Evolutionary conservation across 2,888 invertebrate species (phyloP), one percentile per base, ranked within the genome.

Genomic region (Meta bourneti): DNA sequence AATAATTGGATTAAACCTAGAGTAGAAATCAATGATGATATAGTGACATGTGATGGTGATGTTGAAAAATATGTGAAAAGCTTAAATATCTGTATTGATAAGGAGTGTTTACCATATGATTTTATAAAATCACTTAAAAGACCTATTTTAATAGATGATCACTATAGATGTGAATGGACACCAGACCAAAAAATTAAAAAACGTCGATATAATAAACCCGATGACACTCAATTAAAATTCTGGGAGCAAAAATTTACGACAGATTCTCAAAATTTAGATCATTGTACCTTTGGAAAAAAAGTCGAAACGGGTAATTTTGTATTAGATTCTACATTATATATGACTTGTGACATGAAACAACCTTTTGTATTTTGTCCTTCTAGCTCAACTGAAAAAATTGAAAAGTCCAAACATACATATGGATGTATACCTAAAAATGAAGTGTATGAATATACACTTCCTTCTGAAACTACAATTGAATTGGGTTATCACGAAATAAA

Each of bases 331-430:
- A 83, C 83, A 6, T 16, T 83, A 7, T 74, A 83, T 19, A n/a
- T 16, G 16, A 83, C 83, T 7, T 83, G 83, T 74, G 52, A 74
- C n/a, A 0, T 0, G 7, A 51, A 83, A 4, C 83, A 83, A 83
- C 83, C 83, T 19, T 83, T 83, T 13, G 83, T 83, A 20, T 83
- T 83, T 83, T 83, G 83, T 20, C 83, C 83, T 7, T 83, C 83
- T 7, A 51, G 52, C 19, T 70, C 74, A 5, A 83, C 83, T 11
- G 11, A 34, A 52, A 20, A 20, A 54, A 83, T 83, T 74, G 51
- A 52, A n/a, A 82, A 82, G 51, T 71, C 6, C 19, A 9, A 71
- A 7, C 0, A 51, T 54, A 11, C 13, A 0, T 82, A n/a, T 71
- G 74, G 16, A 19, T 74, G 83, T 52, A 13, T 20, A 13, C 83